These are phyloP conservation scores for Mactromeris polynyma DNA, from an alignment of 2,888 invertebrate species.

Conservation along the genomic window DNA sequence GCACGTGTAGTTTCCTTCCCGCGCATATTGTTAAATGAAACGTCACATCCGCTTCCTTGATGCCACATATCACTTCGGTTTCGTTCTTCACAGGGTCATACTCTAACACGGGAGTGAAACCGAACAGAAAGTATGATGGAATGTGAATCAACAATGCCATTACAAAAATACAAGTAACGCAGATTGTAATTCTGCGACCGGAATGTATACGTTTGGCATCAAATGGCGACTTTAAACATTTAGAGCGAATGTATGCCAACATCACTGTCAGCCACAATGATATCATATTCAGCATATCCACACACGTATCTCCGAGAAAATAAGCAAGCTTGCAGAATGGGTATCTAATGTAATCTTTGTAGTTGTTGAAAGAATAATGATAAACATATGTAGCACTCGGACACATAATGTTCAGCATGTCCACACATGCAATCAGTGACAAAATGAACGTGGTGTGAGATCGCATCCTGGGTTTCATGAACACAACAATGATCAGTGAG, in stretches of 20 bases:
- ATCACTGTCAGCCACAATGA: constrained; percentile 54
- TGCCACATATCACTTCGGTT: constrained; percentile 30
- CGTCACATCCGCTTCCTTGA: neutral
- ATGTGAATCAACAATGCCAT: constrained; percentile 31
- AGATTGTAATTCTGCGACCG: neutral
- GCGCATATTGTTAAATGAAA: neutral
- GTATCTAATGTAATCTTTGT: constrained; percentile 32
- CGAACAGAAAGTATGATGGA: constrained; percentile 38
- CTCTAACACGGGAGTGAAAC: constrained; percentile 26
- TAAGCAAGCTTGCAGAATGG: constrained; percentile 20
- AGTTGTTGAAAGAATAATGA: constrained; percentile 37
- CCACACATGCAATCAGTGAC: constrained; percentile 43
- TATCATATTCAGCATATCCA: constrained; percentile 34
- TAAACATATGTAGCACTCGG: constrained; percentile 37
- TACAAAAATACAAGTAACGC: neutral
- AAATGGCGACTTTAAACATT: constrained; percentile 45
- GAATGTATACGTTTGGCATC: constrained; percentile 26
- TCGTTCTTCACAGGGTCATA: neutral
- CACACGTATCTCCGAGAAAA: constrained; percentile 13
- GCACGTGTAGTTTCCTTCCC: constrained; percentile 27
- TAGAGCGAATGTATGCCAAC: constrained; percentile 47
- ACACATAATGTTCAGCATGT: constrained; percentile 39
- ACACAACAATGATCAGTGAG: constrained; percentile 26
- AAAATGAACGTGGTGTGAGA: constrained; percentile 50
- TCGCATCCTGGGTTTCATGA: constrained; percentile 33